Conservation (phyloP, 2,888 invertebrate species). For the Ischnus inquisitorius region DNA sequence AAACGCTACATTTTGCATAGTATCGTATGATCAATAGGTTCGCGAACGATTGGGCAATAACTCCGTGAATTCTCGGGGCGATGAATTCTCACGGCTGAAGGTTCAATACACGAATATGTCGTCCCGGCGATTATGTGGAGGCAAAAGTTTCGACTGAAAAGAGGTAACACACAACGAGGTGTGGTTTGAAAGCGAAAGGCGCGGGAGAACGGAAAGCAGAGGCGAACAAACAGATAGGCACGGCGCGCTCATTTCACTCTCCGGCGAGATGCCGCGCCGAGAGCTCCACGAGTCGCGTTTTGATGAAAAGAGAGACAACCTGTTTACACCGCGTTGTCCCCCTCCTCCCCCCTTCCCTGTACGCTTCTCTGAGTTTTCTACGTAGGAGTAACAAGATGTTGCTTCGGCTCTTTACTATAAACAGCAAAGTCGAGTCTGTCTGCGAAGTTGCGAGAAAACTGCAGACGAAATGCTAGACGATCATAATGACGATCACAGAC, state of each 20-base stretch:
- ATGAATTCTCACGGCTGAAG: not conserved
- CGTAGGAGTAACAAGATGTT: no score
- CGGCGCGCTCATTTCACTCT: not conserved
- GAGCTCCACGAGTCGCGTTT: not conserved
- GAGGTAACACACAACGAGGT: conserved; percentile 3
- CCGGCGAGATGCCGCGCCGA: not conserved
- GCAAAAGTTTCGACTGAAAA: conserved; percentile 13
- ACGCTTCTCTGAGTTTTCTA: no score
- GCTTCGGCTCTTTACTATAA: not conserved
- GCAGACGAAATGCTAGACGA: not conserved
- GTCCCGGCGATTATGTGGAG: not conserved
- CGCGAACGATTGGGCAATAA: not conserved
- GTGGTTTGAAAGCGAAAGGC: not conserved
- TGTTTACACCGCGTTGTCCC: not conserved
- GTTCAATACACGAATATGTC: conserved; percentile 1
- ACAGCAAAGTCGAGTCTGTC: not conserved
- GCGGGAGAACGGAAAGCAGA: conserved; percentile 9
- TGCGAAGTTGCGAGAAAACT: not conserved
- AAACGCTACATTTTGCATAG: no score
- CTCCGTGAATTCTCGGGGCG: not conserved
- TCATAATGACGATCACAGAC: no score
- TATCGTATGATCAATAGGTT: no score
- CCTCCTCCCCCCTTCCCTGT: no score
- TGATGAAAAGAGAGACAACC: not conserved
- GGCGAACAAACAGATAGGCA: not conserved